Percentiles rank a stretch among this genome's conserved stretches.
Evolutionary conservation across 1,140 invertebrate species (phyloP).

Genomic region (Saccostrea cuccullata): DNA sequence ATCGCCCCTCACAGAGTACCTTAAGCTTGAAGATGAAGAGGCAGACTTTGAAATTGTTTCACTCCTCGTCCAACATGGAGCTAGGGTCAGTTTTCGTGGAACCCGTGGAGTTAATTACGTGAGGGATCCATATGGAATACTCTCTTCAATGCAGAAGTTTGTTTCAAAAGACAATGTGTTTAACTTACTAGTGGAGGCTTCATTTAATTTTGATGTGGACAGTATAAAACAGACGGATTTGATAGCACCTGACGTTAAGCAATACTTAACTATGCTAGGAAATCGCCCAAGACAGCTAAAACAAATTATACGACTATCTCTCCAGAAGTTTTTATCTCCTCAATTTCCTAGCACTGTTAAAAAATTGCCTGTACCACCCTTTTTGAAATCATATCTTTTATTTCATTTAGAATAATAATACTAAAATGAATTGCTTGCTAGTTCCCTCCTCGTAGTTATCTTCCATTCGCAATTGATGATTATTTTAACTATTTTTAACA

Average conservation of each 20-base stretch:
- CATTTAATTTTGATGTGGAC: conserved; percentile 56
- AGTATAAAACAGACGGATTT: conserved; percentile 55
- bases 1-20: conserved; percentile 90
- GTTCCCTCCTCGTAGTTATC: no score
- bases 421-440: background rate
- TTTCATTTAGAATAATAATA: conserved; percentile 51
- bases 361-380: conserved; percentile 63
- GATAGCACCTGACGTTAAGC: conserved; percentile 55
- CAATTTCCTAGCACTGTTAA: conserved; percentile 59
- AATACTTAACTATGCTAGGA: conserved; percentile 47
- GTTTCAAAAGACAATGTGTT: conserved; percentile 59
- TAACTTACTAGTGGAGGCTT: conserved; percentile 59
- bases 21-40: conserved; percentile 84
- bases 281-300: conserved; percentile 61
- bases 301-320: conserved; percentile 57
- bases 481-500: background rate
- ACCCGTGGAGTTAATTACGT: conserved; percentile 40
- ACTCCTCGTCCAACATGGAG: conserved; percentile 88
- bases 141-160: conserved; percentile 62
- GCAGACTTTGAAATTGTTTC: conserved; percentile 85
- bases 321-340: conserved; percentile 51
- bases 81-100: conserved; percentile 77
- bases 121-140: conserved; percentile 70
- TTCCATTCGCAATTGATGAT: background rate
- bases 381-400: conserved; percentile 68